Evolutionary conservation across 1,140 invertebrate genomes (phyloP).

Genomic region (Diabrotica virgifera): DNA sequence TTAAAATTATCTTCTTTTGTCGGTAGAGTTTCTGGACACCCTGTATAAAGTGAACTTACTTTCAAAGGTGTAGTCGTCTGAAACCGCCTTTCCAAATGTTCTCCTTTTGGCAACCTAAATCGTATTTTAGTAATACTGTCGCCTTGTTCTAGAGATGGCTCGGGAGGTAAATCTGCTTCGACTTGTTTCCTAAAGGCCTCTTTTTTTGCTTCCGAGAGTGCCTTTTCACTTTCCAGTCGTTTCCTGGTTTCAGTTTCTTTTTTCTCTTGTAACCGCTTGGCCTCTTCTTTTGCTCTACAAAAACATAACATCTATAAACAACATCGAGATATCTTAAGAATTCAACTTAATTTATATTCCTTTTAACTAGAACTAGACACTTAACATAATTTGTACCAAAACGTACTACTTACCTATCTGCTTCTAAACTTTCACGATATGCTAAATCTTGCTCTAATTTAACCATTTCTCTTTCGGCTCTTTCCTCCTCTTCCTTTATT

Average conservation of each 20-base stretch:
- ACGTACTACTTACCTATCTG: conserved; percentile 65
- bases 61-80: conserved; percentile 61
- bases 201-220: conserved; percentile 66
- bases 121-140: conserved; percentile 69
- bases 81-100: conserved; percentile 73
- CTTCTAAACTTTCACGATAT: conserved; percentile 84
- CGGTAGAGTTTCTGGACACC: too few relatives aligned
- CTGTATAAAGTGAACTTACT: conserved; percentile 48
- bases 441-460: conserved; percentile 93
- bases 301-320: too few relatives aligned
- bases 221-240: conserved; percentile 65
- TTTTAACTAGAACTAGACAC: too few relatives aligned
- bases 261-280: conserved; percentile 69
- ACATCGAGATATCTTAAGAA: too few relatives aligned
- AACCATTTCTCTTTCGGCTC: conserved; percentile 82
- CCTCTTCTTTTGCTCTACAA: conserved; percentile 79
- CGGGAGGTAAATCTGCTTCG: conserved; percentile 61
- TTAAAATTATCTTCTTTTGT: too few relatives aligned
- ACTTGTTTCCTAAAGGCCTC: conserved; percentile 61
- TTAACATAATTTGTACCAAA: not conserved
- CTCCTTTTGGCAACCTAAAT: conserved; percentile 72
- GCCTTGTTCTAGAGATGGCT: conserved; percentile 53
- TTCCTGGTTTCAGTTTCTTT: conserved; percentile 63
- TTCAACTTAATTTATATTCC: too few relatives aligned
- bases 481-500: conserved; percentile 80